Conservation (phyloP, 1,140 invertebrate genomes). For the Plutomurus gul region DNA sequence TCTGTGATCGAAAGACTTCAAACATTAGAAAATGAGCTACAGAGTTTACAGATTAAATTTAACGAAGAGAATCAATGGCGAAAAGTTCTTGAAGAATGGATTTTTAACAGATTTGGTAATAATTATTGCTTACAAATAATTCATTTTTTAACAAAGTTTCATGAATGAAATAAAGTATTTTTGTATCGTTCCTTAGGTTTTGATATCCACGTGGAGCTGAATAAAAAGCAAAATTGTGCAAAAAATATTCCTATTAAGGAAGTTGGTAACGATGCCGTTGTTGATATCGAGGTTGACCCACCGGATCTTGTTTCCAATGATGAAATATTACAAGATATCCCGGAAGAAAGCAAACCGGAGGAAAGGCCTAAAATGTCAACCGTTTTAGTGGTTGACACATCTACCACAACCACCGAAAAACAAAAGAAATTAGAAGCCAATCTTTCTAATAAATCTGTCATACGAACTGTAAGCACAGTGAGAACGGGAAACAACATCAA, state of each 20-base stretch:
- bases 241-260: neutral
- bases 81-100: neutral
- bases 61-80: neutral
- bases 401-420: neutral
- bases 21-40: neutral
- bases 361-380: no score
- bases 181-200: neutral
- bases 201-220: neutral
- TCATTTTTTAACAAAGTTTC: neutral
- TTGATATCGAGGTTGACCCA: neutral
- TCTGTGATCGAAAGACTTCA: neutral
- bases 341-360: no score
- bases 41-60: neutral
- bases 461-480: neutral
- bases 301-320: no score
- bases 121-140: neutral
- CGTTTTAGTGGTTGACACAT: no score
- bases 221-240: neutral
- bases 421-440: neutral
- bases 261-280: neutral
- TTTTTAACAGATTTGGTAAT: conserved; percentile 4
- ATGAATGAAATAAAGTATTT: neutral
- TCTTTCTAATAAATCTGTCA: neutral
- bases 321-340: no score
- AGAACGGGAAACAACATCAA: neutral